Conservation (phyloP, 2,113 vertebrate species). For the Mormyrus iriodes region DNA sequence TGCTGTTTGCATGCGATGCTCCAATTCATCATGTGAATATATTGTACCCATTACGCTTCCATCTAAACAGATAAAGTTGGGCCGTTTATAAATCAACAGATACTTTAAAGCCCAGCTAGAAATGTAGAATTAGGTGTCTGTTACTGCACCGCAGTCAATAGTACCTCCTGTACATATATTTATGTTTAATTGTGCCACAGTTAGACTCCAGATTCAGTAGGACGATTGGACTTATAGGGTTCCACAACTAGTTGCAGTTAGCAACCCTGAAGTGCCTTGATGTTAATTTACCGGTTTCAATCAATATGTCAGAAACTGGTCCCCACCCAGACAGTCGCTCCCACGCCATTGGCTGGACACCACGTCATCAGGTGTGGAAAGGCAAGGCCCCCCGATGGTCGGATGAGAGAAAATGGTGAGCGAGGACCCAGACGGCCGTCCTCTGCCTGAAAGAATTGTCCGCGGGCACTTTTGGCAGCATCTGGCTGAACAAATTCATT, state of each 20-base stretch:
- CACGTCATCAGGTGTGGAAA: conserved; percentile 3
- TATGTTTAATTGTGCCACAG: not conserved
- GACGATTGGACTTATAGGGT: not conserved
- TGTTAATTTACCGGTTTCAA: conserved; percentile 26
- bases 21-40: conserved; percentile 41
- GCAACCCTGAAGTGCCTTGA: not conserved
- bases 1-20: conserved; percentile 46
- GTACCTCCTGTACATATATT: not conserved
- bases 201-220: not conserved
- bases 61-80: conserved; percentile 22
- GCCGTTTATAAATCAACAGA: conserved; percentile 18
- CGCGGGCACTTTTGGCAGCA: conserved; percentile 61
- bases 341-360: not conserved
- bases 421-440: conserved; percentile 41
- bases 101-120: not conserved
- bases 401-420: not conserved
- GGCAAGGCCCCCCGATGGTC: not conserved
- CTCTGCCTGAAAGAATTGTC: conserved; percentile 52
- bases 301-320: conserved; percentile 13
- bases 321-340: conserved; percentile 23
- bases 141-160: conserved; percentile 1
- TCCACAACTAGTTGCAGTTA: not conserved
- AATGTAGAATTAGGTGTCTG: conserved; percentile 10
- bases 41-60: conserved; percentile 19
- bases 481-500: conserved; percentile 69